Conservation (phyloP, 1,140 invertebrate species). For the Ylistrum balloti region DNA sequence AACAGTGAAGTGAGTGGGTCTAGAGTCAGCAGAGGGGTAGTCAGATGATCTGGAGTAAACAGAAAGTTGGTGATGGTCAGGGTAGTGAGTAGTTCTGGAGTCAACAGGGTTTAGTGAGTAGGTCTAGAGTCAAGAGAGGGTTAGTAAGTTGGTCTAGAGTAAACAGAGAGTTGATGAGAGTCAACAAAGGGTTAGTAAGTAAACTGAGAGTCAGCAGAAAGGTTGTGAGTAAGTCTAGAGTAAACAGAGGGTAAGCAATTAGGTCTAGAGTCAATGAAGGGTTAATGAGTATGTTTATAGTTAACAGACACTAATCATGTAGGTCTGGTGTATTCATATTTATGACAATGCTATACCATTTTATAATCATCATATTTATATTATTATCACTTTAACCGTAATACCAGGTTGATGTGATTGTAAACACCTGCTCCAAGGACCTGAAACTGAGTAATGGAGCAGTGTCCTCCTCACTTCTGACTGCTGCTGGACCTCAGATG, state of each 20-base stretch:
- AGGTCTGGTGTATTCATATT: no score
- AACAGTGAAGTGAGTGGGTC: no score
- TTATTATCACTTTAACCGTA: no score
- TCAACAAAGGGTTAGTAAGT: no score
- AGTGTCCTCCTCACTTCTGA: conserved; percentile 60
- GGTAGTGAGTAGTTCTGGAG: neutral
- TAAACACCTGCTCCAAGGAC: conserved; percentile 64
- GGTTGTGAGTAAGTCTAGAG: neutral
- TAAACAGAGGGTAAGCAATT: neutral
- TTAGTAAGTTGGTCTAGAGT: neutral
- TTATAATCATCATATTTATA: no score
- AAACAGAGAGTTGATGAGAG: neutral
- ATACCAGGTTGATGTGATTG: conserved; percentile 66
- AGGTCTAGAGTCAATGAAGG: no score
- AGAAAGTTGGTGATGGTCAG: neutral
- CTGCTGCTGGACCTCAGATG: conserved; percentile 60
- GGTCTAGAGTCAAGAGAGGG: no score
- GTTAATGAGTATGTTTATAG: no score
- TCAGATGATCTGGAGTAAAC: no score
- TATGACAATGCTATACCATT: no score
- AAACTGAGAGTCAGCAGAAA: neutral
- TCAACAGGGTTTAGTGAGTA: neutral
- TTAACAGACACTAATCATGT: no score
- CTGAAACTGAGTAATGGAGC: conserved; percentile 63
- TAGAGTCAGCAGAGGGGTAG: no score